A percentile compares a stretch with the other conserved stretches of the same genome.
These are phyloP conservation scores for Vesta saturnalis DNA, from an alignment of 2,888 invertebrate genomes.

Conservation along the genomic window DNA sequence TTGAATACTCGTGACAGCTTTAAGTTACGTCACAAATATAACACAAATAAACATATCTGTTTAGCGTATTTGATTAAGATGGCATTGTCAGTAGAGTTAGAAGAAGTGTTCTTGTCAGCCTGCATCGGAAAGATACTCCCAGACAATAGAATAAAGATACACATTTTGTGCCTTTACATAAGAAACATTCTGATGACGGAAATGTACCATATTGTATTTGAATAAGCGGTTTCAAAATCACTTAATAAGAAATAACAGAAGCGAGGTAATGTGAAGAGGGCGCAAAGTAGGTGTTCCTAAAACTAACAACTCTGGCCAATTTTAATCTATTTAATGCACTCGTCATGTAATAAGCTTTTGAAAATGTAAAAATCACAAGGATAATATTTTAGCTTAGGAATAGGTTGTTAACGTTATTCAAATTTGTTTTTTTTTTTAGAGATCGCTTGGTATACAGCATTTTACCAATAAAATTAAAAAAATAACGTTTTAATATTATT, in stretches of 20 bases:
- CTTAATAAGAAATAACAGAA: conserved; percentile 15
- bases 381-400: too few species aligned
- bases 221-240: conserved; percentile 28
- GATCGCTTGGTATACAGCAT: too few species aligned
- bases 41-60: conserved; percentile 58
- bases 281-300: too few species aligned
- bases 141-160: conserved; percentile 58
- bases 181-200: conserved; percentile 33
- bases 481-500: too few species aligned
- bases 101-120: conserved; percentile 62
- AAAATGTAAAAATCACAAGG: too few species aligned
- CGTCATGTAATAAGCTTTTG: too few species aligned
- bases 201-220: conserved; percentile 33
- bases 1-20: conserved; percentile 7
- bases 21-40: conserved; percentile 48
- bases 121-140: conserved; percentile 60
- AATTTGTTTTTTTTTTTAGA: too few species aligned
- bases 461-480: too few species aligned
- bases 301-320: too few species aligned
- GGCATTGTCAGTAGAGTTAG: conserved; percentile 58
- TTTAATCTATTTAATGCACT: too few species aligned
- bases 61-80: conserved; percentile 59
- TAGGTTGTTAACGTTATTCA: too few species aligned
- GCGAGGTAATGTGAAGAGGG: neutral
- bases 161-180: conserved; percentile 41